Base-by-base conservation (phyloP, 2,888 invertebrate genomes). In the Halictus quadricinctus region DNA sequence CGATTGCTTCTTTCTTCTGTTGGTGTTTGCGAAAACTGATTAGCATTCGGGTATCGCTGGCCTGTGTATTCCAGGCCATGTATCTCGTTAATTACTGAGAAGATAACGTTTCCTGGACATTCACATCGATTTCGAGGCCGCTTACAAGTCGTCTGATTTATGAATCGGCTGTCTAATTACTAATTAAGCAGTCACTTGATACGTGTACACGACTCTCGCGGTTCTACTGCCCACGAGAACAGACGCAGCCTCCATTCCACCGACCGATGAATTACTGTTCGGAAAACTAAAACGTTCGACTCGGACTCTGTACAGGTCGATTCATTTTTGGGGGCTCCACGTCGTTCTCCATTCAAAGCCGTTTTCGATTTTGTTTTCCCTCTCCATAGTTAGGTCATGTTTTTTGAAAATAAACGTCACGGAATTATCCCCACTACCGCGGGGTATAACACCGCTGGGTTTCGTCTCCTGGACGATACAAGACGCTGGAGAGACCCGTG, bases 81-180 rank as follows among this genome's bases (percentile, higher is more conserved):
- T 80, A 85, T 86, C 85, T 82, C 76, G 64, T 86, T 86, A 85
- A 85, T 85, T 86, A 69, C 83, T 75, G 75, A 50, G 60, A n/a
- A 74, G 86, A 86, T 86, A 86, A 85, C 76, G 25, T 48, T 58
- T 46, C 58, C 58, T 82, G 85, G 76, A 50, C 82, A 50, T 80
- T 79, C 74, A 60, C 82, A 73, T 79, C 58, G 86, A 76, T 79
- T 79, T 79, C 78, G 79, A 69, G 43, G 60, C 72, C 48, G 81
- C 69, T 72, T 81, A 81, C n/a, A 74, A 77, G 77, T 75, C 74
- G 76, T 29, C 60, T 85, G 86, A 86, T 82, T 86, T 80, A 86
- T 80, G 85, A 80, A 79, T 73, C 73, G 79, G 43, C 48, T 46
- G 75, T 77, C 77, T 85, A 83, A 86, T 85, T 86, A 77, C 83